Evolutionary conservation across 2,888 invertebrate genomes (phyloP), one percentile per base, ranked within the genome.

Genomic region (Lithosia quadra): DNA sequence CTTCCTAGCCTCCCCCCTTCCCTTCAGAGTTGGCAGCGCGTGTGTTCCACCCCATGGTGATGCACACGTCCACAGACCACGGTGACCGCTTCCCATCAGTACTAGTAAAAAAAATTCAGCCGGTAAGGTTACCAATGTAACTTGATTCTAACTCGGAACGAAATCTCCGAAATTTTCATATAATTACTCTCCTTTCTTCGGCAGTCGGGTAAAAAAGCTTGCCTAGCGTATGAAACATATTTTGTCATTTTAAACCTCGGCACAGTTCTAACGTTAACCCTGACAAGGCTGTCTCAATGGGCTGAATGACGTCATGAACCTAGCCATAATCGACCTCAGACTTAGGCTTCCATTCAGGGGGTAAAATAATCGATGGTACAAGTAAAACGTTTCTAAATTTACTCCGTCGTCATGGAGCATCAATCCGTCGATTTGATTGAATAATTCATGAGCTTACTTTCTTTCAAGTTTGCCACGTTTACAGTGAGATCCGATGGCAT

Each of bases 351-450:
- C n/a, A 36, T 55, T 22, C 39, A 60, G 13, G 1, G 21, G 33
- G 34, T 59, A 34, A 53, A 66, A 33, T 49, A 65, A 68, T 68
- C 68, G 68, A 68, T 68, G 22, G 57, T 34, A 58, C 18, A 55
- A 60, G 60, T 39, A 53, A 55, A 57, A 39, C 21, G 58, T 49
- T 43, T 68, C 64, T 68, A 68, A 61, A 64, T 59, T 64, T 68
- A 68, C 43, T 9, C 24, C 24, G 33, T 43, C 55, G 64, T 61
- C 68, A 68, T 59, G 68, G 18, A 15, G 49, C 36, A 53, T 68
- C 58, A 64, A 55, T 21, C 64, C 55, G 64, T 68, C 68, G 55
- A 68, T 68, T 60, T 39, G 18, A 64, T 55, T 68, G 64, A 68
- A 68, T 68, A 33, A 64, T 68, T 68, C 64, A 68, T 55, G 9